Conservation (phyloP, 2,113 vertebrate genomes). For the Silurus meridionalis region DNA sequence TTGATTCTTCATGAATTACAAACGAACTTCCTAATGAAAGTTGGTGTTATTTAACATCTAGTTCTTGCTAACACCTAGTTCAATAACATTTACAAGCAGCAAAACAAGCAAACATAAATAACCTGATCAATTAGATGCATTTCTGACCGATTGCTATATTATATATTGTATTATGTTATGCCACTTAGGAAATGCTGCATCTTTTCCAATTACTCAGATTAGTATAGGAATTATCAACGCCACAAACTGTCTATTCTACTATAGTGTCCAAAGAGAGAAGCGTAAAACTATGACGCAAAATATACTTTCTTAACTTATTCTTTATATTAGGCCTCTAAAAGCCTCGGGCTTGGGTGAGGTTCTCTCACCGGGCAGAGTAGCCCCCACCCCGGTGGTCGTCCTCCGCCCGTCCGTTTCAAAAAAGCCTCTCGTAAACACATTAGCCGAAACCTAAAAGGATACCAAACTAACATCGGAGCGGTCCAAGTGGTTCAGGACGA, state of each 20-base stretch:
- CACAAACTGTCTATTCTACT: not conserved
- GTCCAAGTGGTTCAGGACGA: slow-evolving; percentile 68
- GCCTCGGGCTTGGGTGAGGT: not conserved
- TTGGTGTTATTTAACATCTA: no score
- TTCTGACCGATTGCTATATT: not conserved
- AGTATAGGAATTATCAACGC: not conserved
- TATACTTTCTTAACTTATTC: not conserved
- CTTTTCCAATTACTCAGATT: not conserved
- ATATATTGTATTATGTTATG: not conserved
- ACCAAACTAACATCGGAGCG: slow-evolving; percentile 57
- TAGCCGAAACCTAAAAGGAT: slow-evolving; percentile 64
- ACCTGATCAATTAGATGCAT: not conserved
- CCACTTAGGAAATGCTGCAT: not conserved
- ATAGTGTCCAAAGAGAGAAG: not conserved
- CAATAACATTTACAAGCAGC: no score
- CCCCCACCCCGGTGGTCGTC: not conserved
- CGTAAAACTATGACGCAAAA: not conserved
- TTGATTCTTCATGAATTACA: not conserved
- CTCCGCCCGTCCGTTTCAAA: not conserved
- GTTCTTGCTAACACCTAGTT: not conserved
- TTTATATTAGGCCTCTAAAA: not conserved
- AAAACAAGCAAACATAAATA: not conserved
- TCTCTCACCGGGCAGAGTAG: not conserved
- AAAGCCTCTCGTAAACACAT: not conserved
- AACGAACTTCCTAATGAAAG: not conserved